phyloP scores from a whole-genome alignment of 1,140 invertebrate species.

The Venturia canescens region DNA sequence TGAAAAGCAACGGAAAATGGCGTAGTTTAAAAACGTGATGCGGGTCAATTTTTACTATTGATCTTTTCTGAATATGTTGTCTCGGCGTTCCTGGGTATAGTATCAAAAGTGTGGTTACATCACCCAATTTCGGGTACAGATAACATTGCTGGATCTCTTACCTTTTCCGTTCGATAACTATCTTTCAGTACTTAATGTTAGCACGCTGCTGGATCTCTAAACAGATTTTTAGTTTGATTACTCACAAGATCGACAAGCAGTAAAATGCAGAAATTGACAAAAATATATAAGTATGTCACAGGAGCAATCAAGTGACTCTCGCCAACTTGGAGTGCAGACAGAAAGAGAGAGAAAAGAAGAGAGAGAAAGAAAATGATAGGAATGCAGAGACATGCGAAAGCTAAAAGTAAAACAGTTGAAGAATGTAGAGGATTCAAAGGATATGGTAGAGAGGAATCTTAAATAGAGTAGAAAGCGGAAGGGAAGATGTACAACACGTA shows the following conservation, averaged over 20 bases:
- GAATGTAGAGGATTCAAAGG: not conserved
- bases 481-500: not conserved
- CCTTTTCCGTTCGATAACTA: too few relatives aligned
- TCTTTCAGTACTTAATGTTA: not conserved
- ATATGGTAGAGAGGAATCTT: not conserved
- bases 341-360: not conserved
- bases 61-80: too few relatives aligned
- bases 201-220: not conserved
- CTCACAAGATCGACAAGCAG: not conserved
- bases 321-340: not conserved
- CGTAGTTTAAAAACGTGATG: too few relatives aligned
- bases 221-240: not conserved
- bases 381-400: conserved; percentile 12
- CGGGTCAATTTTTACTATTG: too few relatives aligned
- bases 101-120: too few relatives aligned
- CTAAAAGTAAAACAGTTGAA: not conserved
- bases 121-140: too few relatives aligned
- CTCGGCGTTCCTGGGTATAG: too few relatives aligned
- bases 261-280: not conserved
- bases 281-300: not conserved
- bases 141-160: too few relatives aligned
- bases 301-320: not conserved
- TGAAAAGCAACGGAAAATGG: too few relatives aligned
- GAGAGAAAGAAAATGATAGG: not conserved
- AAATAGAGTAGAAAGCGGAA: not conserved